Conservation (phyloP, 2,888 invertebrate genomes). For the Carabus problematicus region DNA sequence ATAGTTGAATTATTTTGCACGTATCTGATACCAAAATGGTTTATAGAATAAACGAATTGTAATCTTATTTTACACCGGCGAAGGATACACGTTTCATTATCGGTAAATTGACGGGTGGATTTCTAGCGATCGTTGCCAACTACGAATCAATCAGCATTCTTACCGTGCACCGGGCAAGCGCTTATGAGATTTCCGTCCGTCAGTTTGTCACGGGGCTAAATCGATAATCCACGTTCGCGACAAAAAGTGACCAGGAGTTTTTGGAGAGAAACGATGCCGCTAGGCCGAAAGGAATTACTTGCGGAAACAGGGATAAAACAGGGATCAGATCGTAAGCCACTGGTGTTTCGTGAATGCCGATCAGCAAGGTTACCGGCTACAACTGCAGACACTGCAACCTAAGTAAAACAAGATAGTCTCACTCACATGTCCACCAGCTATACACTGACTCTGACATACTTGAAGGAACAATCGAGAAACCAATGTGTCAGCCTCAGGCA, state of each 20-base stretch:
- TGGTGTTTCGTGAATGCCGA: conserved; percentile 55
- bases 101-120: no score
- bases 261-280: conserved; percentile 45
- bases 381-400: neutral
- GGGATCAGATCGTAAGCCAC: conserved; percentile 55
- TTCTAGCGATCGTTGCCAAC: neutral
- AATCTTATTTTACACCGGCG: no score
- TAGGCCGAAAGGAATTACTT: conserved; percentile 55
- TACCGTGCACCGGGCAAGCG: conserved; percentile 20
- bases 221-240: conserved; percentile 40
- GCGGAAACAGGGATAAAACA: conserved; percentile 56
- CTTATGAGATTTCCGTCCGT: conserved; percentile 38
- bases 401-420: neutral
- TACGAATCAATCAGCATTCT: conserved; percentile 38
- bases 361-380: conserved; percentile 43
- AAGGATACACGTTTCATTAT: no score
- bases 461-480: neutral
- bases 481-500: neutral
- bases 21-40: no score
- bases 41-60: no score
- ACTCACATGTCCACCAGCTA: conserved; percentile 1
- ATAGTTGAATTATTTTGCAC: no score
- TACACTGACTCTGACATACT: conserved; percentile 14
- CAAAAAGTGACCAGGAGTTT: conserved; percentile 42
- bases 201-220: conserved; percentile 41